Evolutionary conservation across 2,113 vertebrate species (phyloP).

Genomic region (Hippocampus guttulatus): DNA sequence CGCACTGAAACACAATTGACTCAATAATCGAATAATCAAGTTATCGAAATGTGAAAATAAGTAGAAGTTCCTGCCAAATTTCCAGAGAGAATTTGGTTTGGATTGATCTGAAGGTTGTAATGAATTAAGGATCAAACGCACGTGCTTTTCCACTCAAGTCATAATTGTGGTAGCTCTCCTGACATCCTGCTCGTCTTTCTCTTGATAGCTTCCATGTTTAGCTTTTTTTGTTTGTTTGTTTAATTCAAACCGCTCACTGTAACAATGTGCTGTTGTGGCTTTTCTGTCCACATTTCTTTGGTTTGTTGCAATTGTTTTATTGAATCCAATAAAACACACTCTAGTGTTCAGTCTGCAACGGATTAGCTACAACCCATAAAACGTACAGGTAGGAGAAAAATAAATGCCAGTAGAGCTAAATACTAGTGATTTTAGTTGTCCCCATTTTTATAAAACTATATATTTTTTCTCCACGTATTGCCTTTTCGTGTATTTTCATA

Average conservation of each 20-base stretch:
- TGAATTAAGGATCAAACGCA: conserved; percentile 56
- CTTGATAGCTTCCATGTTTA: conserved; percentile 68
- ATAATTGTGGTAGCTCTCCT: conserved; percentile 58
- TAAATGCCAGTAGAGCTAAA: neutral
- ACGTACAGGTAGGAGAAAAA: neutral
- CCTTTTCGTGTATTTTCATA: neutral
- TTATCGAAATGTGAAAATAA: neutral
- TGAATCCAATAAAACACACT: neutral
- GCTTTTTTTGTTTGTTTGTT: conserved; percentile 12
- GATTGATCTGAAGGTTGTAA: conserved; percentile 48
- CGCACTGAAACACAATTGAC: too few species aligned
- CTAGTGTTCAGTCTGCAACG: neutral
- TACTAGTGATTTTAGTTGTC: neutral
- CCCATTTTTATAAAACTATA: neutral
- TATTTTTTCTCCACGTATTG: neutral
- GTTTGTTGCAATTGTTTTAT: neutral
- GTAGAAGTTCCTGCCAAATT: conserved; percentile 10
- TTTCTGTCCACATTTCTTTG: neutral
- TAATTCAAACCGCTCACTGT: conserved; percentile 33
- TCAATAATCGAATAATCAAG: too few species aligned
- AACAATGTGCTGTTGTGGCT: conserved; percentile 10
- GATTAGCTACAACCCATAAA: neutral
- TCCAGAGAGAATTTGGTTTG: conserved; percentile 52
- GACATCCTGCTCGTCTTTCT: conserved; percentile 69
- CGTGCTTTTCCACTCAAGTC: conserved; percentile 55